Base-by-base conservation (phyloP, 2,797 vertebrate genomes). In the Ctenochaetus hawaiiensis region DNA sequence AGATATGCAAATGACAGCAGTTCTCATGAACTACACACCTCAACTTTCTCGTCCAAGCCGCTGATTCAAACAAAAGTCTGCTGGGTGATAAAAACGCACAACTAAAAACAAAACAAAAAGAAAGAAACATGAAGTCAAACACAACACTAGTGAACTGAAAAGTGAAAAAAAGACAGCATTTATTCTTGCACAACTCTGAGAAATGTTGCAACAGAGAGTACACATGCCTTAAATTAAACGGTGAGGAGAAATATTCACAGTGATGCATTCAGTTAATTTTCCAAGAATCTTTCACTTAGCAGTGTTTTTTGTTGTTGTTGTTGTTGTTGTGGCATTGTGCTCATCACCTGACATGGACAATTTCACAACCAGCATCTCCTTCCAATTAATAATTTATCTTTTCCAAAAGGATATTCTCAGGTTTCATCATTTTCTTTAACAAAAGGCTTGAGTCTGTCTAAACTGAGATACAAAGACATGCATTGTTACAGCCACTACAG, bases 121-220 rank as follows among this genome's bases (percentile, higher is more conserved):
- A 30, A 5, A 30, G 4, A 34, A 34, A 34, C 52, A 67, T 13
- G 18, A 62, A 83, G 26, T 64, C 56, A 84, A 73, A 87, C 63
- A 81, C 54, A 69, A 71, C 22, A 80, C 39, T 17, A 45, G 48
- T 49, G 49, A 56, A 22, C 79, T 75, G 68, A 66, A 49, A 34
- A 7, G 30, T 34, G 30, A 84, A 43, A 34, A 59, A 72, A 56
- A 77, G 6, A 44, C 34, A 34, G 10, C n/a, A 43, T 88, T 88
- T 83, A 82, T 87, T 88, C 22, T 85, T 57, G 10, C 61, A 43
- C 67, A 72, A 56, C 57, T 87, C 37, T 49, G 63, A 77, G 41
- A 83, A 79, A 74, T 88, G 58, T 90, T 88, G 82, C 84, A 91
- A 89, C 70, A 67, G 34, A 39, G 65, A 73, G 60, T 58, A 77